Evolutionary conservation across 2,888 invertebrate species (phyloP).

Genomic region (Spicauda simplicius): DNA sequence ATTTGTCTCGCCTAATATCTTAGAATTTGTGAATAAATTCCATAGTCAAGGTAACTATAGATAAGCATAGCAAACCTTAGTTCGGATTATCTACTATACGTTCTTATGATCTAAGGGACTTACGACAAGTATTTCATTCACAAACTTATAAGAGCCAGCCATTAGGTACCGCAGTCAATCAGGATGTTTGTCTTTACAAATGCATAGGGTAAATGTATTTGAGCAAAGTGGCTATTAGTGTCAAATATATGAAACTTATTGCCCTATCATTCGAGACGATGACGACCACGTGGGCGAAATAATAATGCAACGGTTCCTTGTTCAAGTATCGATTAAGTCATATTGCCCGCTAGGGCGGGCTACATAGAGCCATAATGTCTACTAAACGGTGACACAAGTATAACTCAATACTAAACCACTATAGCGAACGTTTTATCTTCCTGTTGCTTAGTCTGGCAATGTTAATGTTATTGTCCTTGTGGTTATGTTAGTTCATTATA

Average conservation of each 20-base stretch:
- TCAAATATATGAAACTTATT: slow-evolving; percentile 35
- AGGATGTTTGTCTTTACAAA: slow-evolving; percentile 33
- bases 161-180: slow-evolving; percentile 26
- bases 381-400: slow-evolving; percentile 27
- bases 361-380: slow-evolving; percentile 28
- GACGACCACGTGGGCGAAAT: slow-evolving; percentile 37
- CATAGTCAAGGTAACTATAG: no score
- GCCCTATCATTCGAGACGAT: slow-evolving; percentile 32
- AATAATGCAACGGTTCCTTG: slow-evolving; percentile 34
- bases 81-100: no score
- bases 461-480: slow-evolving; percentile 11
- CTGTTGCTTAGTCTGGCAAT: slow-evolving; percentile 2
- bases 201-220: slow-evolving; percentile 28
- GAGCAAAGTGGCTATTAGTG: slow-evolving; percentile 35
- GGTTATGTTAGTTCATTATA: neutral
- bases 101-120: no score
- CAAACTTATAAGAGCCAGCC: slow-evolving; percentile 6
- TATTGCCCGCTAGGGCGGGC: slow-evolving; percentile 27
- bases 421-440: slow-evolving; percentile 10
- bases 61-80: no score
- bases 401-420: slow-evolving; percentile 17
- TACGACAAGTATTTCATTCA: slow-evolving; percentile 8
- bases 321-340: slow-evolving; percentile 33
- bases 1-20: no score
- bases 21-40: no score